Evolutionary conservation across 2,797 vertebrate species (phyloP), one percentile per base, ranked within the genome.

Genomic region (Crocodylus rhombifer): DNA sequence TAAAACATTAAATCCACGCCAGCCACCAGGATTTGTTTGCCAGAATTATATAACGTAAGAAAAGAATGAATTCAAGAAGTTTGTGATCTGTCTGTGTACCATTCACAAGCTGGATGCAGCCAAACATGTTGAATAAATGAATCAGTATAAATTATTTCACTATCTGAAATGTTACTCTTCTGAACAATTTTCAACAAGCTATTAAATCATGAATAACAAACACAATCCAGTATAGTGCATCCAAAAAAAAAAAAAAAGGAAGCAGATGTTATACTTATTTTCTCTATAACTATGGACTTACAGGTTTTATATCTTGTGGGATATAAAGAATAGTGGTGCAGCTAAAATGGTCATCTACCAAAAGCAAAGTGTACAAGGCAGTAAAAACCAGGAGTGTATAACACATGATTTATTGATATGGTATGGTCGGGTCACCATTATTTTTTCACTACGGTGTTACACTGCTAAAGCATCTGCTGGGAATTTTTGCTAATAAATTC

Each of bases 401-500:
- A 94, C 77, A 75, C 82, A 89, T 82, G 75, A 87, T 73, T 92
- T 91, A 95, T 62, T 89, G 55, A 16, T 84, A 80, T 84, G 81
- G 80, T 3, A 17, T 33, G 91, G 76, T 88, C 93, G 91, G 93
- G 93, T 95, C 91, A 93, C 86, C 30, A 4, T 82, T 91, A 84
- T 4, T 87, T 90, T 95, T 92, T 77, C 13, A 28, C 14, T 23
- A 86, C 95, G 84, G 18, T 90, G 69, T 90, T 96, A 82, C 67
- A 91, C 33, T 90, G 71, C 86, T 90, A 82, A 84, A 95, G 86
- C 61, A 91, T 88, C 88, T 89, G 42, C 89, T 87, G 87, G 86
- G 91, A 96, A 97, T 91, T 91, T 85, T 95, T 84, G 30, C 56
- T 65, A 88, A 91, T 94, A 97, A 97, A 96, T 94, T 91, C 30